Conservation (phyloP, 2,888 invertebrate genomes). For the Phyto melanocephala region DNA sequence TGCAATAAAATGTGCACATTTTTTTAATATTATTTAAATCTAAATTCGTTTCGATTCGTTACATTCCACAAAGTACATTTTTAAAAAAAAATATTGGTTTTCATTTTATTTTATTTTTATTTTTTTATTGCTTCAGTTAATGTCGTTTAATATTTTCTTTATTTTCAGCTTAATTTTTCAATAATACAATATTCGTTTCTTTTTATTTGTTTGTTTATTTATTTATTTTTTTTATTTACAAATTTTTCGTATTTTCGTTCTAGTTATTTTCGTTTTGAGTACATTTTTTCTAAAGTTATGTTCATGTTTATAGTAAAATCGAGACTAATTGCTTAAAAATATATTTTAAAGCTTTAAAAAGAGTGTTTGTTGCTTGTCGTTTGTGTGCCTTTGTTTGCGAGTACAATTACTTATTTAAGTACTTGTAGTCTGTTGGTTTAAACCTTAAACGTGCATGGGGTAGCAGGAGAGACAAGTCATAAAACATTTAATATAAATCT, state of each 20-base stretch:
- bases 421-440: slow-evolving; percentile 2
- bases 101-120: not conserved
- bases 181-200: not conserved
- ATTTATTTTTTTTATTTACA: not conserved
- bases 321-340: slow-evolving; percentile 62
- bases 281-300: slow-evolving; percentile 51
- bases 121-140: not conserved
- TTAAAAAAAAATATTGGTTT: not conserved
- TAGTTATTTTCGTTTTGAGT: slow-evolving; percentile 25
- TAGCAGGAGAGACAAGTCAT: not conserved
- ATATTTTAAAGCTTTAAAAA: slow-evolving; percentile 45
- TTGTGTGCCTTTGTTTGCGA: slow-evolving; percentile 21
- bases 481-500: too few relatives aligned
- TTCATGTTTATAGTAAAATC: slow-evolving; percentile 62
- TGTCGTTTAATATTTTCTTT: not conserved
- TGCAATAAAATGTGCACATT: not conserved
- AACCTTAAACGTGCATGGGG: not conserved
- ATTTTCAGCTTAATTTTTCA: too few relatives aligned
- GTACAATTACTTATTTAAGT: slow-evolving; percentile 29
- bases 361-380: slow-evolving; percentile 30
- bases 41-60: not conserved
- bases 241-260: slow-evolving; percentile 33
- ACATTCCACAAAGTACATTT: not conserved
- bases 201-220: not conserved
- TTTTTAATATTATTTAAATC: not conserved